These are phyloP conservation scores for Jaculus jaculus DNA, from an alignment of 2,113 vertebrate species.

Conservation along the genomic window DNA sequence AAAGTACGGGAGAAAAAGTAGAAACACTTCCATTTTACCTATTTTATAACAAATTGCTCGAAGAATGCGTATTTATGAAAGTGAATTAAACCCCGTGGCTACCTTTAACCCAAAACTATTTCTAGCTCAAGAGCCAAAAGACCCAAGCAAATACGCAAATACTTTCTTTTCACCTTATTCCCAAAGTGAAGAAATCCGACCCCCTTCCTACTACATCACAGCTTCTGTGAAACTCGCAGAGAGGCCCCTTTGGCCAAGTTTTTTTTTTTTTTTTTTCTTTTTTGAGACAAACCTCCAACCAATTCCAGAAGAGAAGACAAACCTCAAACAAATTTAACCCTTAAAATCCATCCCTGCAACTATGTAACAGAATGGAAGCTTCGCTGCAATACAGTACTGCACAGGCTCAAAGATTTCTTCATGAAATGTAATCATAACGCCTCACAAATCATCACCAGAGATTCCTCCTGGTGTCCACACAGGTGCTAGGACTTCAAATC, in stretches of 20 bases:
- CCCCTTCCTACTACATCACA: slow-evolving; percentile 74
- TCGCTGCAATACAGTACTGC: background rate
- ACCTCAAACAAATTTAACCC: slow-evolving; percentile 78
- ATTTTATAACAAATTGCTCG: slow-evolving; percentile 40
- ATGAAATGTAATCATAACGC: slow-evolving; percentile 43
- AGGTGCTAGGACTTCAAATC: slow-evolving; percentile 44
- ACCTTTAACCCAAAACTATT: slow-evolving; percentile 76
- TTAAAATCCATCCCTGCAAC: slow-evolving; percentile 22
- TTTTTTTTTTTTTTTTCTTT: slow-evolving; percentile 50
- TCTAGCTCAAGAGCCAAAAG: slow-evolving; percentile 63
- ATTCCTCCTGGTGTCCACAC: slow-evolving; percentile 44
- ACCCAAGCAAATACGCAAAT: slow-evolving; percentile 66
- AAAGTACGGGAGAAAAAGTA: slow-evolving; percentile 1
- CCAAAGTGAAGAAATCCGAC: slow-evolving; percentile 74
- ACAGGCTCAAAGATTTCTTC: slow-evolving; percentile 50
- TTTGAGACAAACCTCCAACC: slow-evolving; percentile 71
- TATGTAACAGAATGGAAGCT: background rate
- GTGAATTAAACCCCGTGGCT: slow-evolving; percentile 58
- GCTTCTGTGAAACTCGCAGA: slow-evolving; percentile 69
- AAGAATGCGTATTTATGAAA: slow-evolving; percentile 58
- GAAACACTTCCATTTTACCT: slow-evolving; percentile 37
- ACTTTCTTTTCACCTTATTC: slow-evolving; percentile 71
- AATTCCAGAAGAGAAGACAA: slow-evolving; percentile 68
- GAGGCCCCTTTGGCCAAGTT: slow-evolving; percentile 76
- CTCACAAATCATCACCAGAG: slow-evolving; percentile 50